Conservation (phyloP, 2,797 vertebrate species). For the Miichthys miiuy region DNA sequence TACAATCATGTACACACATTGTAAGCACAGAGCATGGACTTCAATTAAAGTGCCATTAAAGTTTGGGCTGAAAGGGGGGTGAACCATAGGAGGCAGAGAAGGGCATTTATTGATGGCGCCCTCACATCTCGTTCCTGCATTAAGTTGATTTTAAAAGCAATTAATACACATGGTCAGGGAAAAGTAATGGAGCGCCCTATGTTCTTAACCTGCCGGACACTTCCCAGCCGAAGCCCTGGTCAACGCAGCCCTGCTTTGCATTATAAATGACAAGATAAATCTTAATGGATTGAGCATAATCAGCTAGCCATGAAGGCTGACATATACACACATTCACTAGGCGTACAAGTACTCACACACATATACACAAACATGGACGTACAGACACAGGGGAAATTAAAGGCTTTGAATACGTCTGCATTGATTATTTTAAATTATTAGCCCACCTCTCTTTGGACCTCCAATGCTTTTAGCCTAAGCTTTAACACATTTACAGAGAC, state of each 20-base stretch:
- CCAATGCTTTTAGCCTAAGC: constrained; percentile 99
- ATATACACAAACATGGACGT: constrained; percentile 77
- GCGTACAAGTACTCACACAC: constrained; percentile 62
- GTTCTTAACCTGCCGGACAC: constrained; percentile 97
- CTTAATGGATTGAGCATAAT: constrained; percentile 99
- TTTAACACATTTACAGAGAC: constrained; percentile 99
- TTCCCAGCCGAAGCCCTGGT: constrained; percentile 93
- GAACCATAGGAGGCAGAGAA: constrained; percentile 83
- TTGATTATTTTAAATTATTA: constrained; percentile 99
- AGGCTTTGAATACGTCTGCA: constrained; percentile 98
- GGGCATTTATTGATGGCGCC: constrained; percentile 97
- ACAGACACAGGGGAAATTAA: constrained; percentile 99
- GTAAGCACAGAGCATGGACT: constrained; percentile 70
- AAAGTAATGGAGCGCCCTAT: constrained; percentile 98
- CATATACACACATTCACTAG: constrained; percentile 82
- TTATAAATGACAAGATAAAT: constrained; percentile 99
- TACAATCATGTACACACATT: constrained; percentile 41
- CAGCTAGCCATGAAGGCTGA: constrained; percentile 92
- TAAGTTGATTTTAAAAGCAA: constrained; percentile 99
- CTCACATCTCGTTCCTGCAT: constrained; percentile 98
- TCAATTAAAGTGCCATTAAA: constrained; percentile 86
- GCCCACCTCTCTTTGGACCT: constrained; percentile 99
- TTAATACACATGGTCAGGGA: constrained; percentile 99
- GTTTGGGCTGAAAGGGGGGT: constrained; percentile 78
- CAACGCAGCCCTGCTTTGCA: constrained; percentile 97